A percentile compares a stretch with the other conserved stretches of the same genome.
Evolutionary conservation across 1,140 invertebrate genomes (phyloP).

Genomic region (Ostrea edulis): DNA sequence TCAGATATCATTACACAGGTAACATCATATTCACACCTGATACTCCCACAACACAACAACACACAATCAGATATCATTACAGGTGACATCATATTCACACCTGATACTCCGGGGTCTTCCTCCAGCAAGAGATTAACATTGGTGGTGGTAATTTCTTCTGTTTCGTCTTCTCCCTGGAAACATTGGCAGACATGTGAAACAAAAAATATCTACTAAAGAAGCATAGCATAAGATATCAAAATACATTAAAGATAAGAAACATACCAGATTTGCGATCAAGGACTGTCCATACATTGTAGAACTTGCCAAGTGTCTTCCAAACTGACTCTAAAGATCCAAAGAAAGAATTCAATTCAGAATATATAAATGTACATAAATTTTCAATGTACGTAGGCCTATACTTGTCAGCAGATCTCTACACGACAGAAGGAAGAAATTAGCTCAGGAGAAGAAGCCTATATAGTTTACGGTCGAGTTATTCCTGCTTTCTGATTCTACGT

Average conservation of each 20-base stretch:
- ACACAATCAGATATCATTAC: not conserved
- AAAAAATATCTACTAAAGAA: not conserved
- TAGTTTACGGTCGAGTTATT: too few species aligned
- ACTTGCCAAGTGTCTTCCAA: not conserved
- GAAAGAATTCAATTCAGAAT: too few species aligned
- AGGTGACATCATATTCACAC: constrained; percentile 40
- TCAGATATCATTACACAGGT: too few species aligned
- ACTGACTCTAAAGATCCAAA: not conserved
- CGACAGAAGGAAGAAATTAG: too few species aligned
- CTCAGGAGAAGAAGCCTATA: too few species aligned
- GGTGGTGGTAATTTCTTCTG: constrained; percentile 71
- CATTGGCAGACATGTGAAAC: constrained; percentile 7
- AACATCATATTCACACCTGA: too few species aligned
- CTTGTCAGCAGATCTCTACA: too few species aligned
- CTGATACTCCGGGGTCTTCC: constrained; percentile 72
- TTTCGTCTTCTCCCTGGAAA: constrained; percentile 57
- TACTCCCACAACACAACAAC: not conserved
- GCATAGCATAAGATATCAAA: not conserved
- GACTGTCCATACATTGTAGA: constrained; percentile 9
- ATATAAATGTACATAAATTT: too few species aligned
- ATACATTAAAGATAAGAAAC: not conserved
- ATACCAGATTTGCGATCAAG: not conserved
- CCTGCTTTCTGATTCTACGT: too few species aligned
- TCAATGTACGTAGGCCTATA: too few species aligned
- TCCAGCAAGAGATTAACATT: constrained; percentile 72